phyloP scores from a whole-genome alignment of 2,113 vertebrate species.

The Puffinus mauretanicus region DNA sequence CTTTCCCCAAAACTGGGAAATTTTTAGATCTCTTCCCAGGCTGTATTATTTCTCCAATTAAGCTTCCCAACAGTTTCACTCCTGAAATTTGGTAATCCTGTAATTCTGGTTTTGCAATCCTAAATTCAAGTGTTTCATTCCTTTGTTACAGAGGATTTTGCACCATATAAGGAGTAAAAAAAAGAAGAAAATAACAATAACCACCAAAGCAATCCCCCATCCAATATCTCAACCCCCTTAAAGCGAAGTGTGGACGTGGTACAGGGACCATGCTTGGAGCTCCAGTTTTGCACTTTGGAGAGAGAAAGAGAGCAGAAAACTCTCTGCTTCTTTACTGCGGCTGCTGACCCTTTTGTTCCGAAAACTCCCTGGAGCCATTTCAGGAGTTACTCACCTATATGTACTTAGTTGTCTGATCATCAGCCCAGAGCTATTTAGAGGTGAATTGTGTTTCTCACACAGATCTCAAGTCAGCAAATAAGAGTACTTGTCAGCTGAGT shows the following conservation, averaged over 20 bases:
- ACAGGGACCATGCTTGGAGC: not conserved
- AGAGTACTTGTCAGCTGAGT: conserved; percentile 6
- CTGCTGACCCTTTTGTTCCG: not conserved
- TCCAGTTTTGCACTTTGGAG: not conserved
- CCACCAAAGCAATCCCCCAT: not conserved
- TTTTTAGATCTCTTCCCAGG: not conserved
- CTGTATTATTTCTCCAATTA: not conserved
- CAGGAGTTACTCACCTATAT: not conserved
- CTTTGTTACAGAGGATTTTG: not conserved
- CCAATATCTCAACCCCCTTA: not conserved
- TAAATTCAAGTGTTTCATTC: not conserved
- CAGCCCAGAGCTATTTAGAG: conserved; percentile 8
- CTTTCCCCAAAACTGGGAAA: not conserved
- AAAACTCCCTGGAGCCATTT: not conserved
- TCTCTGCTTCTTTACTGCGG: not conserved
- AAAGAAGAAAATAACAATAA: not conserved
- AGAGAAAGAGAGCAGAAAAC: not conserved
- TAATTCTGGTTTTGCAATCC: not conserved
- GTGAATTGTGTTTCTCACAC: not conserved
- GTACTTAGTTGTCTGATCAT: not conserved
- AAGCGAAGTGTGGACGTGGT: fast-evolving
- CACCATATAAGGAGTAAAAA: not conserved
- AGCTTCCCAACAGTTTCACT: not conserved
- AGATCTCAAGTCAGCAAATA: conserved; percentile 16
- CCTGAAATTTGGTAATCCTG: not conserved